Percentiles rank a stretch among this genome's conserved stretches.
Conservation (phyloP, 2,888 invertebrate species). For the Parochlus steinenii region DNA sequence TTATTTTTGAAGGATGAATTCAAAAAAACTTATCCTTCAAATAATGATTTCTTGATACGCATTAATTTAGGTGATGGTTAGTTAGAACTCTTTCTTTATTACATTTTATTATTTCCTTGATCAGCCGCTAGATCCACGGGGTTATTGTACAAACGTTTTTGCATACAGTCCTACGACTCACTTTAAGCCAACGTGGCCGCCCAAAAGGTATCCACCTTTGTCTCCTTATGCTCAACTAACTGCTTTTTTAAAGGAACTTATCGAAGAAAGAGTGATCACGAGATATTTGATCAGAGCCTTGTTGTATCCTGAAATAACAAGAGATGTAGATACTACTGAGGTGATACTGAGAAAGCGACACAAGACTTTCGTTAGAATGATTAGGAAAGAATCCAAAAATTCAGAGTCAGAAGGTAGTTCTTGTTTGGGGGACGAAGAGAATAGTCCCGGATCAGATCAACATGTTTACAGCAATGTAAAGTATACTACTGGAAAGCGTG, state of each 20-base stretch:
- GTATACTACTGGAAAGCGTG: slow-evolving; percentile 38
- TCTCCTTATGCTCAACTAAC: slow-evolving; percentile 64
- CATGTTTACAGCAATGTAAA: slow-evolving; percentile 44
- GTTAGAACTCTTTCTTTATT: too few relatives aligned
- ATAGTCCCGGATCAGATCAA: slow-evolving; percentile 32
- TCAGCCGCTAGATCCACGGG: slow-evolving; percentile 32
- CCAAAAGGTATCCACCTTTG: slow-evolving; percentile 56
- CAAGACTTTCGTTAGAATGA: slow-evolving; percentile 27
- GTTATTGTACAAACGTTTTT: slow-evolving; percentile 36
- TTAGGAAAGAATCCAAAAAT: slow-evolving; percentile 20
- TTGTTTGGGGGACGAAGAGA: too few relatives aligned
- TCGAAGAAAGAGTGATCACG: slow-evolving; percentile 53
- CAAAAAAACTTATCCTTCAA: not conserved
- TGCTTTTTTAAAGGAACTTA: slow-evolving; percentile 56
- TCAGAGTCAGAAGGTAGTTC: slow-evolving; percentile 30
- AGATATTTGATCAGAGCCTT: slow-evolving; percentile 55
- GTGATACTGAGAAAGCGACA: slow-evolving; percentile 36
- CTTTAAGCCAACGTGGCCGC: slow-evolving; percentile 46
- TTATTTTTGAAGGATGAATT: not conserved
- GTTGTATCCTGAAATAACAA: slow-evolving; percentile 45
- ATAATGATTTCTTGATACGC: not conserved
- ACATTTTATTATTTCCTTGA: slow-evolving; percentile 1
- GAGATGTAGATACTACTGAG: slow-evolving; percentile 34
- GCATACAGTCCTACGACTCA: slow-evolving; percentile 24
- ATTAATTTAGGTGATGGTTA: too few relatives aligned